phyloP scores from a whole-genome alignment of 2,113 vertebrate genomes.

The Amphiprion ocellaris region DNA sequence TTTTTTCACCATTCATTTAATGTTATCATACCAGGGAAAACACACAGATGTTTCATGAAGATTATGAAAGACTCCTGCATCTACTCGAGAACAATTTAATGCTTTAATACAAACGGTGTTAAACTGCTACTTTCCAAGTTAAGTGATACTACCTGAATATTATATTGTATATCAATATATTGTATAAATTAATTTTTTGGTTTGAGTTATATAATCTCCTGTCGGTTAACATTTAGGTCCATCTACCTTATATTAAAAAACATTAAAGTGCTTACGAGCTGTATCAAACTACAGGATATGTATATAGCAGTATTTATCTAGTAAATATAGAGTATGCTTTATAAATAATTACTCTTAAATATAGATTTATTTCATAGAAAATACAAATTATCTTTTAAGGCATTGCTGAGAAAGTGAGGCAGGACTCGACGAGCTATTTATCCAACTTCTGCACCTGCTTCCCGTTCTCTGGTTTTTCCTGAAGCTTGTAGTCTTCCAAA shows the following conservation, averaged over 20 bases:
- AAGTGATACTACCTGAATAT: slow-evolving; percentile 12
- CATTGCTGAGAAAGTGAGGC: slow-evolving; percentile 29
- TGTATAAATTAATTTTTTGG: neutral
- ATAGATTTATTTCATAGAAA: slow-evolving; percentile 59
- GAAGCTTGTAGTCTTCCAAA: slow-evolving; percentile 92
- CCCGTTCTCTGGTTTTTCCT: slow-evolving; percentile 72
- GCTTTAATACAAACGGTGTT: slow-evolving; percentile 20
- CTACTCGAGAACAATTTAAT: slow-evolving; percentile 5
- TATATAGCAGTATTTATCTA: slow-evolving; percentile 43
- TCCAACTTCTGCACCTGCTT: slow-evolving; percentile 65
- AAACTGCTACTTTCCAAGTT: neutral
- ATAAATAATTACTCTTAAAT: slow-evolving; percentile 70
- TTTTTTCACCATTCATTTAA: slow-evolving; percentile 5
- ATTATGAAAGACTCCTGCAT: neutral
- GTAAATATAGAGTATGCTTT: slow-evolving; percentile 48
- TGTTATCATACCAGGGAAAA: slow-evolving; percentile 5
- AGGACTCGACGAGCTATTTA: slow-evolving; percentile 59
- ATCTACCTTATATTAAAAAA: slow-evolving; percentile 24
- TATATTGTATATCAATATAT: neutral
- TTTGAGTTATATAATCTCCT: slow-evolving; percentile 5
- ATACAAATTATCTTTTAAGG: slow-evolving; percentile 68
- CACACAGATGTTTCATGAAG: neutral
- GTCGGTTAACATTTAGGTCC: slow-evolving; percentile 20
- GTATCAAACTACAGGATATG: slow-evolving; percentile 54
- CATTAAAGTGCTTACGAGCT: slow-evolving; percentile 72